Conservation (phyloP, 2,113 vertebrate genomes). For the Anolis sagrei region DNA sequence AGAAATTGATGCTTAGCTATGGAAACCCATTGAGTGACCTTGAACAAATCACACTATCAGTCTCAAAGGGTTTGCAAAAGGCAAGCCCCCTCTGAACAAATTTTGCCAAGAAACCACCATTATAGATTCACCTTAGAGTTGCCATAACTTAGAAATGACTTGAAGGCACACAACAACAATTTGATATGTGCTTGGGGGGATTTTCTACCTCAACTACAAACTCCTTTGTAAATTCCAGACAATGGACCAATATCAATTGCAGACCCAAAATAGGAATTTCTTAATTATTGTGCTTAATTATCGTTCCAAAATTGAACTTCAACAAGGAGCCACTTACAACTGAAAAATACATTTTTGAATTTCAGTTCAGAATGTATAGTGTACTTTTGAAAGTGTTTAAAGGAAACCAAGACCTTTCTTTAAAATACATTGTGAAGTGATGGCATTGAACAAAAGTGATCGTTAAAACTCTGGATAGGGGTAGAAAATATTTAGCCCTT, state of each 20-base stretch:
- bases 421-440: background rate
- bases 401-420: background rate
- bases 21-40: no score
- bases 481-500: no score
- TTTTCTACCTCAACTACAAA: background rate
- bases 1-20: no score
- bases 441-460: background rate
- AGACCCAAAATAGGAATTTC: fast-evolving
- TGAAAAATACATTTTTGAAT: background rate
- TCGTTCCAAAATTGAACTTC: background rate
- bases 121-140: no score
- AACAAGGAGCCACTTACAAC: background rate
- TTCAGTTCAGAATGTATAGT: conserved; percentile 5
- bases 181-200: background rate
- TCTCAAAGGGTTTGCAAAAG: no score
- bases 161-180: no score
- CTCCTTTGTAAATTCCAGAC: background rate
- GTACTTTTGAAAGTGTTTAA: fast-evolving
- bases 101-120: no score
- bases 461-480: no score
- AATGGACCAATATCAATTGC: background rate
- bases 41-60: no score
- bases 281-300: background rate
- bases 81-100: no score
- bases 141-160: no score